Evolutionary conservation across 2,797 vertebrate species (phyloP).

Genomic region (Oreochromis grahami): DNA sequence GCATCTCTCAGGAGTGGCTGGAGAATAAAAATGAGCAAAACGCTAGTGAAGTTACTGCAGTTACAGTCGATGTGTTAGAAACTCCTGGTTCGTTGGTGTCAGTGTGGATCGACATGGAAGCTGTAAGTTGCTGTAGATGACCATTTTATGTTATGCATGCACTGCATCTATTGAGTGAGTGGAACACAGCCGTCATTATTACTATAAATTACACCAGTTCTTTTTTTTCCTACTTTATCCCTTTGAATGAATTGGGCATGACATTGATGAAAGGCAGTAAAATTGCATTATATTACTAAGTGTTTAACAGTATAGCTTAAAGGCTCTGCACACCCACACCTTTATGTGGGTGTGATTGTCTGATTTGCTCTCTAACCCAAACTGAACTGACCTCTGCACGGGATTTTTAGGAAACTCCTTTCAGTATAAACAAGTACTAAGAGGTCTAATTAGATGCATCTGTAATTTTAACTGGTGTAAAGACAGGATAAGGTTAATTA

Average conservation of each 20-base stretch:
- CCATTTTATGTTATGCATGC: neutral
- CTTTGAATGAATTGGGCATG: neutral
- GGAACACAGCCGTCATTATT: neutral
- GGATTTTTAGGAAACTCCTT: neutral
- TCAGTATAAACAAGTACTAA: neutral
- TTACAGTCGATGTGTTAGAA: neutral
- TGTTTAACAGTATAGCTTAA: neutral
- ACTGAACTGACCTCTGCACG: neutral
- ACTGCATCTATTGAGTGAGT: neutral
- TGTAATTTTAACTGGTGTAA: neutral
- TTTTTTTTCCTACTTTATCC: neutral
- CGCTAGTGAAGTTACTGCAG: neutral
- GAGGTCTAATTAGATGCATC: neutral
- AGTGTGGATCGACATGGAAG: neutral
- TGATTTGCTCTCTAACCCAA: neutral
- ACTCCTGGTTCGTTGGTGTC: neutral
- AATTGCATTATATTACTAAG: neutral
- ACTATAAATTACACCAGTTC: neutral
- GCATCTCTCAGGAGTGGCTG: neutral
- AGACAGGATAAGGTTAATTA: neutral
- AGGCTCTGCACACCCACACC: neutral
- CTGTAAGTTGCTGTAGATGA: neutral
- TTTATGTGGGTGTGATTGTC: neutral
- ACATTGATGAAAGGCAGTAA: neutral
- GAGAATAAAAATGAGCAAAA: constrained; percentile 10